Percentiles rank a stretch among this genome's conserved stretches.
phyloP scores from a whole-genome alignment of 2,888 invertebrate species.

The Pristionchus arcanus region DNA sequence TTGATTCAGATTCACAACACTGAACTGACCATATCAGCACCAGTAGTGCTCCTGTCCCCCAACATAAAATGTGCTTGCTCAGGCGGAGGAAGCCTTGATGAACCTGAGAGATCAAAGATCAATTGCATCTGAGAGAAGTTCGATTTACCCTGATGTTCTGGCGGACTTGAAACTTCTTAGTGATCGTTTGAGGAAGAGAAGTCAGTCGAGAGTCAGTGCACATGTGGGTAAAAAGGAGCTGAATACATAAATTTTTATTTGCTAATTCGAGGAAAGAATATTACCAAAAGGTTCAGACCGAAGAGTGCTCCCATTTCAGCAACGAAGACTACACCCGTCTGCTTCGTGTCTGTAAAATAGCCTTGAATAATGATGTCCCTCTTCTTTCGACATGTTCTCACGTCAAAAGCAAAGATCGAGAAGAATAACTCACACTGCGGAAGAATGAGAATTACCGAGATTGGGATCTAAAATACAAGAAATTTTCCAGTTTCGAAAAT shows the following conservation, averaged over 20 bases:
- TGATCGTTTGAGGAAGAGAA: background rate
- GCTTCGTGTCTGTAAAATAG: background rate
- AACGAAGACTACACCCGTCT: background rate
- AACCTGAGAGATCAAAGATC: background rate
- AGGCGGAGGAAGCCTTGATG: background rate
- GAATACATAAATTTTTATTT: background rate
- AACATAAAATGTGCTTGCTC: background rate
- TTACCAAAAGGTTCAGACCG: background rate
- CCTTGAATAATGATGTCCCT: background rate
- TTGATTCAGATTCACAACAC: background rate
- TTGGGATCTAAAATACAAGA: background rate
- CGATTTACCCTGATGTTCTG: background rate
- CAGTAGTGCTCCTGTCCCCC: background rate
- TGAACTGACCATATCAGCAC: constrained; percentile 26
- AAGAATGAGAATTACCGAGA: background rate
- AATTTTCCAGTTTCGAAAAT: background rate
- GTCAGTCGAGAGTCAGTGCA: background rate
- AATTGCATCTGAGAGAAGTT: background rate
- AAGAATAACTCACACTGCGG: background rate
- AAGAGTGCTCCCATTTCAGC: background rate
- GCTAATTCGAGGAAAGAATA: background rate
- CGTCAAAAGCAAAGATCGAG: no score
- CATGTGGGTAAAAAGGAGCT: background rate
- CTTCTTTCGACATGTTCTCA: no score
- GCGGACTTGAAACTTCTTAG: constrained; percentile 37